Evolutionary conservation across 2,797 vertebrate species (phyloP).

Genomic region (Sebastes kiyomatsui): DNA sequence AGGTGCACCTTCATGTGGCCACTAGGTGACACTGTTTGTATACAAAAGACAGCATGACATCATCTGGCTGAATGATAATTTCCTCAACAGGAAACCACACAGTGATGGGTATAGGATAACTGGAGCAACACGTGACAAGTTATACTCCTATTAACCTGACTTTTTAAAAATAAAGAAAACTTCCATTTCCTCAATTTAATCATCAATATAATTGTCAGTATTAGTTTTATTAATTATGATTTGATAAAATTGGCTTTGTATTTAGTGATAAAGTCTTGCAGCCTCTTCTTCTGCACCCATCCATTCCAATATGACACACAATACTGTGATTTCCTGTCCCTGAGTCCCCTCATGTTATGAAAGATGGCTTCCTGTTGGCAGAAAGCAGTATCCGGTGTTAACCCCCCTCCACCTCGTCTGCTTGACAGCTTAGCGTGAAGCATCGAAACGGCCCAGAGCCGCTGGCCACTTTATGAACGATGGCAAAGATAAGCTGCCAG

Average conservation of each 20-base stretch:
- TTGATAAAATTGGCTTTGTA: background rate
- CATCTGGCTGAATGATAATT: background rate
- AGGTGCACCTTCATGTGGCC: slow-evolving; percentile 8
- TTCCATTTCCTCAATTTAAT: background rate
- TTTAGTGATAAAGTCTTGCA: background rate
- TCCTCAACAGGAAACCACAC: background rate
- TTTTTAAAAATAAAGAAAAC: background rate
- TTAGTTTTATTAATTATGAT: background rate
- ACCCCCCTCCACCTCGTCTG: slow-evolving; percentile 1
- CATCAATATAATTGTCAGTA: background rate
- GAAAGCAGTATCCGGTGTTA: slow-evolving; percentile 36
- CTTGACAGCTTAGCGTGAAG: slow-evolving; percentile 36
- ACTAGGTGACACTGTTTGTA: slow-evolving; percentile 63
- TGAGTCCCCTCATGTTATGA: slow-evolving; percentile 16
- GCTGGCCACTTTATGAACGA: slow-evolving; percentile 71
- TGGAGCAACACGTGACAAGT: slow-evolving; percentile 22
- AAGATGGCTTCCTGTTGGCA: slow-evolving; percentile 53
- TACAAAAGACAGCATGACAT: slow-evolving; percentile 21
- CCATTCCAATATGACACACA: slow-evolving; percentile 22
- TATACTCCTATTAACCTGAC: background rate
- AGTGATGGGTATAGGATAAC: background rate
- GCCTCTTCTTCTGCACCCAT: slow-evolving; percentile 7
- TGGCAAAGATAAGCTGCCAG: slow-evolving; percentile 65
- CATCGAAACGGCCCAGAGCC: slow-evolving; percentile 21
- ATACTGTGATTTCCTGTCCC: slow-evolving; percentile 52